Base-by-base conservation (phyloP, 2,113 vertebrate genomes). In the Proterorhinus semilunaris region DNA sequence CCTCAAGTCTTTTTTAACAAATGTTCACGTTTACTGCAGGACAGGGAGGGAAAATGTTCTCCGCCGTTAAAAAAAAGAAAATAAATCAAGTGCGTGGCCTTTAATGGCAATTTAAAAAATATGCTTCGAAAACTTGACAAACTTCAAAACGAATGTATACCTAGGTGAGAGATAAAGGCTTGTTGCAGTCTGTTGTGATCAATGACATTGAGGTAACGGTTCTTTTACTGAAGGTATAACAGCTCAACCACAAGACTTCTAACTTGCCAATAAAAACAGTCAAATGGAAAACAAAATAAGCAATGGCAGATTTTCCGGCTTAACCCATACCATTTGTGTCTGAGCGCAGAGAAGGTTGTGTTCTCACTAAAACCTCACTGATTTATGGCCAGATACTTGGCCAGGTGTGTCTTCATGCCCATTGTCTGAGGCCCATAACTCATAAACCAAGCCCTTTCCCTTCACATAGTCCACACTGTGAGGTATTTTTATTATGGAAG, bases 321-420 rank as follows among this genome's bases (percentile, higher is more conserved):
- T 17, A 65, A 76, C 77, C 74, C 53, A 5, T 66, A 71, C 78
- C 27, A 5, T 36, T 36, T 75, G 17, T 21, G 17, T 61, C 67
- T 17, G 63, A 36, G 36, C 54, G 53, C 64, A 50, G 8, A 50
- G 8, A 45, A 69, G 83, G 48, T 51, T 9, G 75, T 83, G 74
- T 45, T 47, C 63, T 77, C 76, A 85, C 74, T 86, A 84, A 88
- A 88, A 76, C 74, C 79, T 68, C 62, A 61, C 48, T 78, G 79
- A 87, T 87, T 83, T 83, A 85, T 86, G 64, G 72, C 66, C 66
- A 36, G 27, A 36, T 36, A 36, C 27, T 66, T 80, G 71, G 65
- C 66, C 62, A 77, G 79, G 81, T 86, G 82, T 76, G 80, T 83
- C 75, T 72, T 36, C 51, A 78, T 66, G 49, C 45, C 49, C 46